Evolutionary conservation across 1,140 invertebrate genomes (phyloP).

Genomic region (Physella acuta): DNA sequence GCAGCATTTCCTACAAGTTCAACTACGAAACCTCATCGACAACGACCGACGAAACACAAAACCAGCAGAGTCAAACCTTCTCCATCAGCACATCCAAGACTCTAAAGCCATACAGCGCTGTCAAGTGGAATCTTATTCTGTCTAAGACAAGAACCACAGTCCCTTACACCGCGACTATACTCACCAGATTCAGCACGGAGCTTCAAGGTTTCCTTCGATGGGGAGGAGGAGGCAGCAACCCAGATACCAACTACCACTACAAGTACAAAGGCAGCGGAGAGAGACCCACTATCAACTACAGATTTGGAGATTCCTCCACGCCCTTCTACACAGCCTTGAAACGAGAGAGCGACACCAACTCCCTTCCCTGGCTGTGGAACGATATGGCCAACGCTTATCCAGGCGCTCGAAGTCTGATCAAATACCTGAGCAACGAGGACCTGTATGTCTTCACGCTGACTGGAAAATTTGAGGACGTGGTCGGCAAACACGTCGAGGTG

Average conservation of each 20-base stretch:
- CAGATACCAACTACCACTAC: slow-evolving; percentile 2
- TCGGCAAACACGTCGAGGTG: not conserved
- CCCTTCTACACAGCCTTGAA: not conserved
- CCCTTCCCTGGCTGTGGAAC: not conserved
- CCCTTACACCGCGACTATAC: slow-evolving; percentile 2
- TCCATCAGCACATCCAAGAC: not conserved
- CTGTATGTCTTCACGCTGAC: slow-evolving; percentile 1
- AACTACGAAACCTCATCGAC: not conserved
- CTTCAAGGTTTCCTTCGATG: slow-evolving; percentile 3
- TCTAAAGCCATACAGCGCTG: not conserved
- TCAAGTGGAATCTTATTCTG: not conserved
- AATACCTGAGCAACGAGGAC: not conserved
- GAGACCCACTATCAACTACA: not conserved
- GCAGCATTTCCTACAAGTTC: not conserved
- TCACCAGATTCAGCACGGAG: not conserved
- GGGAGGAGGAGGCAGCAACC: not conserved
- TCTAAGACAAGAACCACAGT: not conserved
- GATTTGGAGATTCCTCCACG: not conserved
- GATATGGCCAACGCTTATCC: not conserved
- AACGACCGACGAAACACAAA: not conserved
- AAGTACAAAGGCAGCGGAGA: not conserved
- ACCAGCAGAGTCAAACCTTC: not conserved
- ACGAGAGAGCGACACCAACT: not conserved
- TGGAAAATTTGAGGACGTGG: not conserved
- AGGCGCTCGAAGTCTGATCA: not conserved